Percentiles rank a stretch among this genome's conserved stretches.
Conservation (phyloP, 2,888 invertebrate genomes). For the Lymantria dispar region DNA sequence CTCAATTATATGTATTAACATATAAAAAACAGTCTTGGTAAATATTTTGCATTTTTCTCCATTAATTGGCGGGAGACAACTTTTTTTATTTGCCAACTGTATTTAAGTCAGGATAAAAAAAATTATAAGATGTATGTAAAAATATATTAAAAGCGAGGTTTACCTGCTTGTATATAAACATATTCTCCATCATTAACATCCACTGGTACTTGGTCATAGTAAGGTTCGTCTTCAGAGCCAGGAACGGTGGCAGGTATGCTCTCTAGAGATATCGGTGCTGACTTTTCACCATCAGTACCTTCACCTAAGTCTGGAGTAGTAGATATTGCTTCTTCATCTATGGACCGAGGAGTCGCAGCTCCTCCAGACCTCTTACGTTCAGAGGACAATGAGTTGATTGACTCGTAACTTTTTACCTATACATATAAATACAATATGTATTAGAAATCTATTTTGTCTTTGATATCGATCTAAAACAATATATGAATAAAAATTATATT, state of each 20-base stretch:
- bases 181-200: constrained; percentile 88
- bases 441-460: too few species aligned
- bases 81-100: too few species aligned
- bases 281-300: constrained; percentile 61
- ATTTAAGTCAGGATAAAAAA: neutral
- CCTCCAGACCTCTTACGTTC: constrained; percentile 80
- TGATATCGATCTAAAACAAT: too few species aligned
- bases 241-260: constrained; percentile 63
- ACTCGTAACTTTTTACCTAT: constrained; percentile 85
- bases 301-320: constrained; percentile 65
- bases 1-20: too few species aligned
- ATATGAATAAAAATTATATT: too few species aligned
- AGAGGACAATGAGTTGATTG: constrained; percentile 84
- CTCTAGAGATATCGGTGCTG: constrained; percentile 68
- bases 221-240: constrained; percentile 83
- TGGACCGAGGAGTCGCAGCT: constrained; percentile 77
- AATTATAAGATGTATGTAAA: neutral
- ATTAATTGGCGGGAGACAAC: too few species aligned
- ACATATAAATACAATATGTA: neutral
- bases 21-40: too few species aligned
- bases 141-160: constrained; percentile 13
- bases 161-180: constrained; percentile 88
- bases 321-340: constrained; percentile 70
- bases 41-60: too few species aligned
- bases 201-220: constrained; percentile 87